Percentiles rank a stretch among this genome's conserved stretches.
phyloP scores from a whole-genome alignment of 2,888 invertebrate species.

The Xanthorhoe spadicearia region DNA sequence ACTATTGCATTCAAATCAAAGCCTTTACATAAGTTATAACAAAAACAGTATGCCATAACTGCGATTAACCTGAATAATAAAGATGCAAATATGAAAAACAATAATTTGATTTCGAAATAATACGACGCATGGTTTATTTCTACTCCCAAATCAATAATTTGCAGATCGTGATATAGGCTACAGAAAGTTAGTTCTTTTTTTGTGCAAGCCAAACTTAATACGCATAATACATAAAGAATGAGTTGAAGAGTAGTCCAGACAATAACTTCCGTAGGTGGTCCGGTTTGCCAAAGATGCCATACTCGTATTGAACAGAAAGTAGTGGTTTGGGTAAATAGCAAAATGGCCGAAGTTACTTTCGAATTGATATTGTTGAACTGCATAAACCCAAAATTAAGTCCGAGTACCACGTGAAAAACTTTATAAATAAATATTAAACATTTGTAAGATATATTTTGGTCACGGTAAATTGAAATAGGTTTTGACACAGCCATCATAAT shows the following conservation, averaged over 20 bases:
- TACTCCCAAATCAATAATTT: background rate
- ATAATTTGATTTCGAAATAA: background rate
- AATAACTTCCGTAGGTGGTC: too few species aligned
- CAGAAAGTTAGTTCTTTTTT: background rate
- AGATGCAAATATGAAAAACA: background rate
- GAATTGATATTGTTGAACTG: background rate
- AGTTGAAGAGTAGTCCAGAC: too few species aligned
- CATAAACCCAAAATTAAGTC: background rate
- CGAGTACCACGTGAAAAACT: background rate
- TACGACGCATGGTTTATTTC: background rate
- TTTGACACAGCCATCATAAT: too few species aligned
- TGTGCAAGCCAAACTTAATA: background rate
- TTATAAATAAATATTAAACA: background rate
- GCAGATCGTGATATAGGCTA: background rate
- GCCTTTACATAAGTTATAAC: too few species aligned
- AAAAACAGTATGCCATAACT: too few species aligned
- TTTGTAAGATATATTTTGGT: background rate
- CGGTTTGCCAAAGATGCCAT: background rate
- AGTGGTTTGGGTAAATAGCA: background rate
- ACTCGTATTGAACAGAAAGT: background rate
- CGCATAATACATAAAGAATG: background rate
- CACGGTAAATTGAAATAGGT: conserved; percentile 1
- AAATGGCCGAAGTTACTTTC: background rate
- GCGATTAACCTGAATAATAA: too few species aligned
- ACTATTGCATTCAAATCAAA: background rate